phyloP scores from a whole-genome alignment of 2,888 invertebrate genomes.

The Yponomeuta cagnagella region DNA sequence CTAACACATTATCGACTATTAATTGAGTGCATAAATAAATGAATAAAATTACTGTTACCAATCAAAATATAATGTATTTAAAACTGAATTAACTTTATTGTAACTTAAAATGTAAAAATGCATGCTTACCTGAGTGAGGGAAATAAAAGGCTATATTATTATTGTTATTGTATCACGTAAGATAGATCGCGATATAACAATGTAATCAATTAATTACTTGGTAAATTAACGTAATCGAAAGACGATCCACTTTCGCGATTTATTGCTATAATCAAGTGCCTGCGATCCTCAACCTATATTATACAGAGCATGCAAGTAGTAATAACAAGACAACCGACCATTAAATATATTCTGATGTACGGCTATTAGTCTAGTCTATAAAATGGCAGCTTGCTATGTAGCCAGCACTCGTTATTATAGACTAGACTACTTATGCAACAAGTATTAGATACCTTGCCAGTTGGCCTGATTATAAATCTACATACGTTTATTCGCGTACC shows the following conservation, averaged over 20 bases:
- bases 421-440: not conserved
- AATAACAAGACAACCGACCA: slow-evolving; percentile 4
- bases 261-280: slow-evolving; percentile 23
- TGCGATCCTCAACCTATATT: not conserved
- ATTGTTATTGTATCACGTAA: not conserved
- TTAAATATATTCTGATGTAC: slow-evolving; percentile 9
- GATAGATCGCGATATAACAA: not conserved
- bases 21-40: too few relatives aligned
- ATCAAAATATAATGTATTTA: too few relatives aligned
- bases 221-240: slow-evolving; percentile 14
- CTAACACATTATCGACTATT: too few relatives aligned
- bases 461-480: slow-evolving; percentile 1
- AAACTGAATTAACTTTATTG: too few relatives aligned
- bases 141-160: too few relatives aligned
- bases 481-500: not conserved
- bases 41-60: too few relatives aligned
- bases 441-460: not conserved
- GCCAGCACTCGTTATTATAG: slow-evolving; percentile 8
- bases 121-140: too few relatives aligned
- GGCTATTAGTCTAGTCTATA: slow-evolving; percentile 12
- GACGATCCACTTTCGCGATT: slow-evolving; percentile 39
- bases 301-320: not conserved
- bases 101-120: too few relatives aligned
- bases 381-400: slow-evolving; percentile 1
- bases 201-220: not conserved